Base-by-base conservation (phyloP, 2,113 vertebrate species). In the Chaetops frenatus region DNA sequence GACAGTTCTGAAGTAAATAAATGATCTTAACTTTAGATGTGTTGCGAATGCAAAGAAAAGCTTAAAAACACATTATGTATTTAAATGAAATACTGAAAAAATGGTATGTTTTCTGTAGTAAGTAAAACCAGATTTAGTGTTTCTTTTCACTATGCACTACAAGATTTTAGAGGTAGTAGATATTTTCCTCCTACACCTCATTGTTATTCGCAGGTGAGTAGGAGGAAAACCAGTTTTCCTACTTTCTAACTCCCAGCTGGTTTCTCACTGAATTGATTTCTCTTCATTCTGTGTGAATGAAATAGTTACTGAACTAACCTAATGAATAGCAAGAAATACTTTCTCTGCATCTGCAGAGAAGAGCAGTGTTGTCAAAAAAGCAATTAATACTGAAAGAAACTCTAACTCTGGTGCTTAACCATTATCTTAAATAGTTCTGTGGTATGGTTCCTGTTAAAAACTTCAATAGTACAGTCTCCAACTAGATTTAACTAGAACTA, bases 161-260 rank as follows among this genome's bases (percentile, higher is more conserved):
- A 92, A 81, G 67, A 90, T 66, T 92, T 95, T 66, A 65, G 60
- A 73, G 25, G 42, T 73, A 83, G 36, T 42, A 83, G 85, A 35
- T 73, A 79, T 82, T 87, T 82, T 70, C 76, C 60, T 93, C 92
- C 92, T 64, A 96, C 94, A 78, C 33, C 42, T 93, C 82, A 94
- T 90, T 94, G 80, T 96, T 94, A 95, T 90, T 94, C 9, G 0
- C 50, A 90, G 80, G 69, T 83, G 86, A 94, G 62, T 82, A 93
- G 74, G 88, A 93, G 47, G 82, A 95, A 95, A 94, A 92, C 38
- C 71, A 95, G 92, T 62, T 81, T 93, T 91, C 83, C 83, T 77
- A 84, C 83, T 73, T 96, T 80, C 51, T 90, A 92, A 92, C 58
- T 95, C 67, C 71, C 80, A 86, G 64, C 42, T 88, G 70, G 25